A percentile compares a stretch with the other conserved stretches of the same genome.
phyloP scores from a whole-genome alignment of 1,140 invertebrate genomes.

The Drosophila gunungcola region DNA sequence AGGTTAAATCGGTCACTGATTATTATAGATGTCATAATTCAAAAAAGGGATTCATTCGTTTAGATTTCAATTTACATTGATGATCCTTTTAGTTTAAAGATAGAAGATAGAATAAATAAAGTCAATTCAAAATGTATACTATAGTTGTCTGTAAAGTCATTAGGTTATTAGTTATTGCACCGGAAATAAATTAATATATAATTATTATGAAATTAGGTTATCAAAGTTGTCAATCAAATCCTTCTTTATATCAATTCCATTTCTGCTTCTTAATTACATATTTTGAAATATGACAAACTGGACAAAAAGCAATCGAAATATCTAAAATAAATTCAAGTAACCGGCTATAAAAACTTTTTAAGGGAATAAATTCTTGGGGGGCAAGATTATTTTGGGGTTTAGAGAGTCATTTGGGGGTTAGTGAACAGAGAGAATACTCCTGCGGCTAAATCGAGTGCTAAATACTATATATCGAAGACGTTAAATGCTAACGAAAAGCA shows the following conservation, averaged over 20 bases:
- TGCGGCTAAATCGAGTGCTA: constrained; percentile 61
- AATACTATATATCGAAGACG: constrained; percentile 42
- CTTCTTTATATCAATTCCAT: neutral
- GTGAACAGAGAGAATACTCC: constrained; percentile 56
- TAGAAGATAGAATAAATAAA: neutral
- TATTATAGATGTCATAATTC: constrained; percentile 1
- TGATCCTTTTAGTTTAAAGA: neutral
- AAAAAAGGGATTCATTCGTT: neutral
- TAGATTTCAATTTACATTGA: neutral
- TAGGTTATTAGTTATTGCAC: no score
- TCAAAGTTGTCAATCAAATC: neutral
- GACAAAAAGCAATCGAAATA: neutral
- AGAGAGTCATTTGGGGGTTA: constrained; percentile 9
- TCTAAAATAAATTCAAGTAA: constrained; percentile 65
- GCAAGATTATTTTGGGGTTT: constrained; percentile 20
- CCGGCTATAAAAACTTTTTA: constrained; percentile 66
- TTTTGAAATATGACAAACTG: constrained; percentile 1
- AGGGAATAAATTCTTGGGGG: constrained; percentile 60
- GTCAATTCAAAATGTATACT: no score
- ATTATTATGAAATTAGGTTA: no score
- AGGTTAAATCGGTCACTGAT: constrained; percentile 13
- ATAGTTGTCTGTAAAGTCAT: no score
- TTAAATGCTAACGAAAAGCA: constrained; percentile 76
- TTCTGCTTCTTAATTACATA: neutral
- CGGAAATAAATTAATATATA: no score